These are phyloP conservation scores for Eupithecia dodoneata DNA, from an alignment of 2,888 invertebrate genomes.

Conservation along the genomic window DNA sequence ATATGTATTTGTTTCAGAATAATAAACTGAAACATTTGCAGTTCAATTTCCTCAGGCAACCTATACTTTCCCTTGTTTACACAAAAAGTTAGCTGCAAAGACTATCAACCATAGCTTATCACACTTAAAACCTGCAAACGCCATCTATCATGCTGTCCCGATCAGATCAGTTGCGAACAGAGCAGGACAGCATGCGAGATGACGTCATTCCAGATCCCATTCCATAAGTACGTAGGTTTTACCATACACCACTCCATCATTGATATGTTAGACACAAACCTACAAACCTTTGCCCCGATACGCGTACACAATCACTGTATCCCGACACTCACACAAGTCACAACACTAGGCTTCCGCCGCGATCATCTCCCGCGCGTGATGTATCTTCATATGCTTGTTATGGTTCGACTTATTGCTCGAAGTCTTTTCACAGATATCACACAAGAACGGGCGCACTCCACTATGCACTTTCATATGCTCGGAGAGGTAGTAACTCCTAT, in stretches of 20 bases:
- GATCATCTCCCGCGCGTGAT: conserved; percentile 94
- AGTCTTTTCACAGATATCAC: conserved; percentile 95
- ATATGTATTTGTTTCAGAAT: neutral
- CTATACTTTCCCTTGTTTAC: neutral
- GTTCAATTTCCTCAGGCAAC: neutral
- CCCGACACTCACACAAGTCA: conserved; percentile 4
- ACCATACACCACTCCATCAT: neutral
- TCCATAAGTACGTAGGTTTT: neutral
- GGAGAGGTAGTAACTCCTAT: conserved; percentile 93
- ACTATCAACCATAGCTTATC: neutral
- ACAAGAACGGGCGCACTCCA: conserved; percentile 91
- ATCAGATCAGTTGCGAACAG: neutral
- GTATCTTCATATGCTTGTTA: conserved; percentile 94
- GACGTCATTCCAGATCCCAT: neutral
- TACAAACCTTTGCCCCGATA: conserved; percentile 2
- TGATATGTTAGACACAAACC: conserved; percentile 10
- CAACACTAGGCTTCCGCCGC: conserved; percentile 89
- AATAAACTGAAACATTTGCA: neutral
- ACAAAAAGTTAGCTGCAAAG: neutral
- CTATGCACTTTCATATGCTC: conserved; percentile 95
- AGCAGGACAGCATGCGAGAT: neutral
- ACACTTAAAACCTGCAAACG: neutral
- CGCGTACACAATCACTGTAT: neutral
- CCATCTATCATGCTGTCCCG: neutral
- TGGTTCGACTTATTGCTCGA: conserved; percentile 96